Percentiles rank a stretch among this genome's conserved stretches.
phyloP scores from a whole-genome alignment of 2,797 vertebrate genomes.

The Leptodactylus fallax region DNA sequence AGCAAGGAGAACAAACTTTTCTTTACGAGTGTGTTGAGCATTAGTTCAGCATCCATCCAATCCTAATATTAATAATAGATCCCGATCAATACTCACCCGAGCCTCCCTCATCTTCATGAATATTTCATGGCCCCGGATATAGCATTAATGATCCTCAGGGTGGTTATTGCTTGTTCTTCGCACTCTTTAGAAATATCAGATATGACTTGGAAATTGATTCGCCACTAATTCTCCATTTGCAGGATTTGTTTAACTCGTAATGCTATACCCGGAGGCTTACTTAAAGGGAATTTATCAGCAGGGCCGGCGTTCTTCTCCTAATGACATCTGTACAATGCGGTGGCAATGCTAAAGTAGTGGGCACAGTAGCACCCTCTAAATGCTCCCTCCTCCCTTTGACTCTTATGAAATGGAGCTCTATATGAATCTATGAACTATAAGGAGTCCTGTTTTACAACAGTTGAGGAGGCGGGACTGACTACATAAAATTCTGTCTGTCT shows the following conservation, averaged over 20 bases:
- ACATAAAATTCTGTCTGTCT: no score
- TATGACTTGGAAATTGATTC: slow-evolving; percentile 24
- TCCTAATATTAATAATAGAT: slow-evolving; percentile 57
- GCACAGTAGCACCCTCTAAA: background rate
- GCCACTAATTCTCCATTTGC: slow-evolving; percentile 13
- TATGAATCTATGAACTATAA: background rate
- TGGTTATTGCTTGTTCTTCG: slow-evolving; percentile 3
- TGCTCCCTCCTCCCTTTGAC: background rate
- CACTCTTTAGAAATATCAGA: background rate
- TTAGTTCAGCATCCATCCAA: slow-evolving; percentile 28
- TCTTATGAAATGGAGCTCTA: background rate
- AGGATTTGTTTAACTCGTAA: slow-evolving; percentile 14
- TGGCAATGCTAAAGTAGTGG: no score
- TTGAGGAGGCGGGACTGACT: no score
- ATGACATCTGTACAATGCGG: background rate
- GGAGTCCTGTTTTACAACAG: no score
- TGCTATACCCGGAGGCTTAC: background rate
- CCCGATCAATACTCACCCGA: slow-evolving; percentile 44
- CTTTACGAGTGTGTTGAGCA: background rate
- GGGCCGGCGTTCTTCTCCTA: background rate
- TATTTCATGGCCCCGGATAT: slow-evolving; percentile 50
- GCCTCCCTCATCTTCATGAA: slow-evolving; percentile 34
- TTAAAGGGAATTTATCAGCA: background rate
- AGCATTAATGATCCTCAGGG: slow-evolving; percentile 30
- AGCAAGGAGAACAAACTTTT: slow-evolving; percentile 9